A percentile compares a stretch with the other conserved stretches of the same genome.
These are phyloP conservation scores for Atrichornis clamosus DNA, from an alignment of 2,113 vertebrate genomes.

Conservation along the genomic window DNA sequence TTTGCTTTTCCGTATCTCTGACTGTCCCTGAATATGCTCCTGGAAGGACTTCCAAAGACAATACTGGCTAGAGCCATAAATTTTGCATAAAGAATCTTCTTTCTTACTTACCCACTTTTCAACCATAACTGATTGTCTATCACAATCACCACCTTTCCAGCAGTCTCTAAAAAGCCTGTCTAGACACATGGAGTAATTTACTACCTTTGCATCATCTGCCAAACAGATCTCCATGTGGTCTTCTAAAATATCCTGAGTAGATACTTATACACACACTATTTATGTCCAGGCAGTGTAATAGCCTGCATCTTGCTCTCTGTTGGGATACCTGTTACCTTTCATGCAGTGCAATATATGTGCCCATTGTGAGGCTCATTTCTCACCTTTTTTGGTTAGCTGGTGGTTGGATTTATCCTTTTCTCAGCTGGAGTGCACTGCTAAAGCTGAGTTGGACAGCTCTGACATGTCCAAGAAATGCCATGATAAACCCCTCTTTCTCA, in stretches of 20 bases:
- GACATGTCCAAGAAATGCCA: background rate
- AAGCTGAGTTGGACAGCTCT: background rate
- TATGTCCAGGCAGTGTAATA: background rate
- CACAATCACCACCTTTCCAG: background rate
- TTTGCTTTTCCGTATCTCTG: background rate
- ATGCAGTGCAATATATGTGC: background rate
- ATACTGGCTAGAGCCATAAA: background rate
- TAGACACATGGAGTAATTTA: background rate
- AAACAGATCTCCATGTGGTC: background rate
- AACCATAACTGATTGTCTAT: background rate
- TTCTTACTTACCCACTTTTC: background rate
- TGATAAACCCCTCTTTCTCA: background rate
- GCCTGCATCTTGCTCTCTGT: background rate
- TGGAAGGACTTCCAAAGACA: background rate
- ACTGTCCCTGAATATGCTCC: background rate
- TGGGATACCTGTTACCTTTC: background rate
- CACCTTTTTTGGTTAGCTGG: background rate
- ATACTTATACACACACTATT: background rate
- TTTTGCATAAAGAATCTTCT: background rate
- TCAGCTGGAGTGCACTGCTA: background rate
- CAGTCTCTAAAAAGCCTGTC: background rate
- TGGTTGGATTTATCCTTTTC: background rate
- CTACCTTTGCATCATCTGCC: background rate
- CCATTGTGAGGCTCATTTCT: background rate
- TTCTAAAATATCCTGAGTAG: background rate